Percentiles rank a stretch among this genome's conserved stretches.
Conservation (phyloP, 2,113 vertebrate species). For the Triplophysa rosa region DNA sequence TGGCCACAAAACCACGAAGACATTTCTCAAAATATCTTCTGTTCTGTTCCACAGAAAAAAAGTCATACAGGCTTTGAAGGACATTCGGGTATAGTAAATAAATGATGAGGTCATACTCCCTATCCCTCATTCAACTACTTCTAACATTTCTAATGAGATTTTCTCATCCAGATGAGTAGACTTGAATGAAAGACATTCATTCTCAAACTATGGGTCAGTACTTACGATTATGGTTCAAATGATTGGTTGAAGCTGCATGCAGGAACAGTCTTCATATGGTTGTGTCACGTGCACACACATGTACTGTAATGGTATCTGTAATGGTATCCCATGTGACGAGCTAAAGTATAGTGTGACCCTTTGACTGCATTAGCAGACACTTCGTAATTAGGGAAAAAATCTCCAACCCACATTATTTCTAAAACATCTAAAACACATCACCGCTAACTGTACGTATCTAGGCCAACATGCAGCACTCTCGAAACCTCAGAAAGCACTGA, state of each 20-base stretch:
- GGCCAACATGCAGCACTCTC: not conserved
- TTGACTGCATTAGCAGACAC: constrained; percentile 19
- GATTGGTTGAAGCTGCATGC: not conserved
- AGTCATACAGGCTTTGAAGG: no score
- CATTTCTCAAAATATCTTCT: no score
- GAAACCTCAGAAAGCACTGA: constrained; percentile 8
- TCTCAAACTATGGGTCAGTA: not conserved
- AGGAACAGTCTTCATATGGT: not conserved
- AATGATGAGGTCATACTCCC: no score
- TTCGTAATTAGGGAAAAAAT: constrained; percentile 2
- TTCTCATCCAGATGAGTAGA: not conserved
- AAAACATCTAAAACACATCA: not conserved
- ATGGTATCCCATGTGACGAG: constrained; percentile 10
- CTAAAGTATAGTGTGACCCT: constrained; percentile 2
- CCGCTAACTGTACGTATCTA: not conserved
- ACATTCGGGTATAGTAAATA: no score
- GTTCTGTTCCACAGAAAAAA: no score
- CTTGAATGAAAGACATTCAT: not conserved
- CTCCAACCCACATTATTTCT: not conserved
- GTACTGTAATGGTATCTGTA: constrained; percentile 34
- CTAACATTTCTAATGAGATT: not conserved
- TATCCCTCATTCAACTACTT: no score
- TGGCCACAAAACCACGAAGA: no score
- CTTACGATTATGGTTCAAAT: constrained; percentile 11
- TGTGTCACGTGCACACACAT: not conserved